These are phyloP conservation scores for Eurytoma californica DNA, from an alignment of 2,888 invertebrate species.

Conservation along the genomic window DNA sequence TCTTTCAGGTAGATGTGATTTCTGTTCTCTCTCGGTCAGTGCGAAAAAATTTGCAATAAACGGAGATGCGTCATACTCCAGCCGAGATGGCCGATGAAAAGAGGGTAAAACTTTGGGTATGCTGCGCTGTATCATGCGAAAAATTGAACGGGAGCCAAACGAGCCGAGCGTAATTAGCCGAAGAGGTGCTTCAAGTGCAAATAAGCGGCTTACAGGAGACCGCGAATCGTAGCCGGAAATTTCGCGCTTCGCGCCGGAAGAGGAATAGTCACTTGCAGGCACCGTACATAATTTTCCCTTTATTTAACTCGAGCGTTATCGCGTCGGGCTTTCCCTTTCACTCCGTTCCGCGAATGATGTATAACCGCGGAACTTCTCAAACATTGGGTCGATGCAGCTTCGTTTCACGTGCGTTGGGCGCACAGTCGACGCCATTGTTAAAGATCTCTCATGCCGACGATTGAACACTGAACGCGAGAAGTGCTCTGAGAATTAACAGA, in stretches of 20 bases:
- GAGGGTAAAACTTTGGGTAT: too few species aligned
- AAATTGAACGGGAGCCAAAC: neutral
- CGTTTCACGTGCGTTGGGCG: neutral
- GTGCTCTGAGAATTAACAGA: neutral
- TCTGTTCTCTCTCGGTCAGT: too few species aligned
- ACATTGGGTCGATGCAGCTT: constrained; percentile 38
- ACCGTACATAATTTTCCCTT: constrained; percentile 63
- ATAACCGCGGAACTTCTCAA: constrained; percentile 58
- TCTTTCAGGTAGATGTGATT: too few species aligned
- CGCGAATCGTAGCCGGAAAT: neutral
- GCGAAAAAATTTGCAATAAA: too few species aligned
- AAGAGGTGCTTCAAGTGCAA: constrained; percentile 40
- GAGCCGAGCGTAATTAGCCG: constrained; percentile 24
- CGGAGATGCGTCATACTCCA: too few species aligned
- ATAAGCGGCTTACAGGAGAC: constrained; percentile 12
- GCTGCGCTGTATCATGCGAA: too few species aligned
- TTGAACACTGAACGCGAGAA: constrained; percentile 14
- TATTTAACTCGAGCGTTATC: constrained; percentile 60
- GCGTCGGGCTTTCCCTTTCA: constrained; percentile 14
- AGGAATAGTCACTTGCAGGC: constrained; percentile 56
- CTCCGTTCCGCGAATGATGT: constrained; percentile 57
- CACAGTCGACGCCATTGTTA: constrained; percentile 39
- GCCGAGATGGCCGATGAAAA: too few species aligned
- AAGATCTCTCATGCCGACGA: constrained; percentile 30
- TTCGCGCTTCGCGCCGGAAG: neutral